Evolutionary conservation across 2,888 invertebrate genomes (phyloP).

Genomic region (Eupithecia tripunctaria): DNA sequence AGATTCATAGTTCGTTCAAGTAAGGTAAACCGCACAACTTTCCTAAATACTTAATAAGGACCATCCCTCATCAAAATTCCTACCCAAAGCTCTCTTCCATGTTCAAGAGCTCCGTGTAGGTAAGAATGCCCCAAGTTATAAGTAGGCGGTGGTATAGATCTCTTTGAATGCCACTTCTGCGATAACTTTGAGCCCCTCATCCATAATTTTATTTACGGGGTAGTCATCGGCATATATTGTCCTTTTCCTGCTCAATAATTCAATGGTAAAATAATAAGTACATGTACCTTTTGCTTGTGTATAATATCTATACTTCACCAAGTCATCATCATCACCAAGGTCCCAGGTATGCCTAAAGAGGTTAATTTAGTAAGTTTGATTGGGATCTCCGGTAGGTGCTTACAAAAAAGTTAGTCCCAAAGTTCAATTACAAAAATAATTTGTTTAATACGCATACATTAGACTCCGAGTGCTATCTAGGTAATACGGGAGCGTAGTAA

Average conservation of each 20-base stretch:
- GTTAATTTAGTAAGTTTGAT: not conserved
- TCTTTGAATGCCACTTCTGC: conserved; percentile 16
- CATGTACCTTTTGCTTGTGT: not conserved
- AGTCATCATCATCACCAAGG: too few species aligned
- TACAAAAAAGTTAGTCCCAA: not conserved
- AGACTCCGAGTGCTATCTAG: not conserved
- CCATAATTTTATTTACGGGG: conserved; percentile 25
- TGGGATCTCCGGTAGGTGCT: not conserved
- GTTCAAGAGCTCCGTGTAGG: not conserved
- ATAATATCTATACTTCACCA: too few species aligned
- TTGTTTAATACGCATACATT: not conserved
- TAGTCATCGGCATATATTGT: conserved; percentile 19
- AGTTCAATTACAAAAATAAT: not conserved
- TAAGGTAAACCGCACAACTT: not conserved
- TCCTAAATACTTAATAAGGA: not conserved
- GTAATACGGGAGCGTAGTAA: not conserved
- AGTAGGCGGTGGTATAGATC: conserved; percentile 11
- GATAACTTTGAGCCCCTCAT: conserved; percentile 27
- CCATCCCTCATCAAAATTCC: conserved; percentile 1
- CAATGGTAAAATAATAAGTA: conserved; percentile 12
- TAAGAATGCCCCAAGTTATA: conserved; percentile 11
- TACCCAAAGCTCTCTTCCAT: conserved; percentile 20
- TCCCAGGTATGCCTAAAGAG: too few species aligned
- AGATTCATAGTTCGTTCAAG: not conserved
- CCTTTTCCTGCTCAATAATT: conserved; percentile 20